Base-by-base conservation (phyloP, 2,113 vertebrate species). In the Engraulis encrasicolus region DNA sequence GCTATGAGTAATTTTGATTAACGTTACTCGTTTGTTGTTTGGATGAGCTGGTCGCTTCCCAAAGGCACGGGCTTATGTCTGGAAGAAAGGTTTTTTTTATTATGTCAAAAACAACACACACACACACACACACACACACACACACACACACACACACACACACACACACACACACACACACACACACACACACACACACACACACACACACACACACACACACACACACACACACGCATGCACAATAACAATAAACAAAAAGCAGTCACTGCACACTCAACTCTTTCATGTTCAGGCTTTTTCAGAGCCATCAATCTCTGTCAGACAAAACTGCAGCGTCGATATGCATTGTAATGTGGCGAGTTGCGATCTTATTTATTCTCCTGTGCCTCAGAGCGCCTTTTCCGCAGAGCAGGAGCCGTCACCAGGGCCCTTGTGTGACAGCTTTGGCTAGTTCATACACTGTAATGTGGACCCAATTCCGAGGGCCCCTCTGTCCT, bases 201-300 rank as follows among this genome's bases (percentile, higher is more conserved):
- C 27, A 34, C 27, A 23, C 23, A 23, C 0, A 6, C 19, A 54
- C 1, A 77, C 80, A 23, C 79, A 71, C 14, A 31, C 27, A 1
- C 27, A 9, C 14, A 27, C 27, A 34, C 27, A 23, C n/a, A 23
- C n/a, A n/a, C n/a, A n/a, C n/a, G n/a, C n/a, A n/a, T n/a, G n/a
- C n/a, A n/a, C n/a, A n/a, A n/a, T n/a, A n/a, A n/a, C n/a, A 2
- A 6, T 20, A 54, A 5, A 77, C 80, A 23, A 79, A 83, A 86
- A 90, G 89, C 90, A 90, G 91, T 87, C 89, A 85, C 61, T 71
- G 27, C 23, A 31, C 12, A 4, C 23, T 71, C 61, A 15, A 9
- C 27, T 27, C 14, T 31, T 71, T 71, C n/a, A n/a, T n/a, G n/a
- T n/a, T n/a, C n/a, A 7, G 27, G 40, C 3, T 11, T 71, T 12